Evolutionary conservation across 2,113 vertebrate species (phyloP).

Genomic region (Tetraodon nigroviridis): DNA sequence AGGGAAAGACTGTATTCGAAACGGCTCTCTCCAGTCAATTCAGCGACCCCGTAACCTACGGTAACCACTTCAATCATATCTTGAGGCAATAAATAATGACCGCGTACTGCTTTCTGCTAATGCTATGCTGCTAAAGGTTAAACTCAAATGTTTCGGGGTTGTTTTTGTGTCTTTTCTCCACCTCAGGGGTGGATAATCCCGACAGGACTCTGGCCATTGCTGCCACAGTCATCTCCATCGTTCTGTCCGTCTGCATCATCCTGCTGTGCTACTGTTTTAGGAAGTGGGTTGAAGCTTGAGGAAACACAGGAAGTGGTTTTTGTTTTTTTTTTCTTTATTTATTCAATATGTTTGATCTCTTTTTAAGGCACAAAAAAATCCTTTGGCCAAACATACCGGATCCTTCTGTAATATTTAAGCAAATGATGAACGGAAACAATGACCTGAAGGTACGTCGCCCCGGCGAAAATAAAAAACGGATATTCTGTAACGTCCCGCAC

Average conservation of each 20-base stretch:
- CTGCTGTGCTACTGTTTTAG: constrained; percentile 61
- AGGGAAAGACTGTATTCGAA: accelerated
- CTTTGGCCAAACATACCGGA: constrained; percentile 58
- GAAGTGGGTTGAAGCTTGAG: constrained; percentile 37
- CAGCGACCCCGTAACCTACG: constrained; percentile 10
- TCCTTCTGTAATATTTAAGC: constrained; percentile 61
- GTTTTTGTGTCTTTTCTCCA: too few relatives aligned
- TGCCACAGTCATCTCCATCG: constrained; percentile 45
- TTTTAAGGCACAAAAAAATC: constrained; percentile 53
- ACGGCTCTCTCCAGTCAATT: not conserved
- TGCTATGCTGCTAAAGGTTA: too few relatives aligned
- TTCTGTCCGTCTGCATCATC: constrained; percentile 49
- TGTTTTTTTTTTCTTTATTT: not conserved
- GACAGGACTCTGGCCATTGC: constrained; percentile 5
- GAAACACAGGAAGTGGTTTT: not conserved
- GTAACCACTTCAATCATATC: constrained; percentile 31
- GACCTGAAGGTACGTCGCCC: constrained; percentile 25
- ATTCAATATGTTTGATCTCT: not conserved
- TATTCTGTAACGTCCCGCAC: not conserved
- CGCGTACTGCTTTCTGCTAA: too few relatives aligned
- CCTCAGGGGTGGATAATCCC: constrained; percentile 29
- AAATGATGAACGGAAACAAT: constrained; percentile 50
- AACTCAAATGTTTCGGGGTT: too few relatives aligned
- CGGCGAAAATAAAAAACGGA: accelerated
- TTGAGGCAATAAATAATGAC: too few relatives aligned